Conservation (phyloP, 2,888 invertebrate genomes). For the Archips crataeganus region DNA sequence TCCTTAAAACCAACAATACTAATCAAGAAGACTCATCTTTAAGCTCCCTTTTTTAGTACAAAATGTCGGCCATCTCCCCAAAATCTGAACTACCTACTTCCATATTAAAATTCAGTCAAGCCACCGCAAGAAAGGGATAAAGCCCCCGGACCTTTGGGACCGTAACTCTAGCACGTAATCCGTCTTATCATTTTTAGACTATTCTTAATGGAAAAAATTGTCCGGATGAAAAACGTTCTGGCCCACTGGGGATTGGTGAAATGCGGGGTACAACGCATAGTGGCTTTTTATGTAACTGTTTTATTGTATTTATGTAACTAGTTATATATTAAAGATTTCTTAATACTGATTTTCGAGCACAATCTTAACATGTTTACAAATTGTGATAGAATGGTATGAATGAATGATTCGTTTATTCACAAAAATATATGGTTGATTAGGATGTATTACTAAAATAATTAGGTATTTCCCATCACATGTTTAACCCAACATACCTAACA, state of each 20-base stretch:
- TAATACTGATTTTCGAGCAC: no score
- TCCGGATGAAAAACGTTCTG: conserved; percentile 65
- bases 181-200: conserved; percentile 79
- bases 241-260: conserved; percentile 57
- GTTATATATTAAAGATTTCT: no score
- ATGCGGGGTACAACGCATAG: conserved; percentile 47
- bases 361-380: no score
- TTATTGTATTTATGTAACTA: no score
- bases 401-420: no score
- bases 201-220: conserved; percentile 80
- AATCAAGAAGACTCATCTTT: neutral
- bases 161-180: conserved; percentile 79
- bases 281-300: conserved; percentile 45
- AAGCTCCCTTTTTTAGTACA: neutral
- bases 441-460: no score
- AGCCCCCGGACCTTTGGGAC: conserved; percentile 69
- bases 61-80: conserved; percentile 21
- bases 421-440: no score
- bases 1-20: neutral
- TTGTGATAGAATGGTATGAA: no score
- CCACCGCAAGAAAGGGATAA: conserved; percentile 66
- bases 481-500: no score
- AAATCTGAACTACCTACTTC: conserved; percentile 33
- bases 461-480: no score
- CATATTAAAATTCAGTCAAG: conserved; percentile 51